Base-by-base conservation (phyloP, 2,113 vertebrate species). In the Thunnus thynnus region DNA sequence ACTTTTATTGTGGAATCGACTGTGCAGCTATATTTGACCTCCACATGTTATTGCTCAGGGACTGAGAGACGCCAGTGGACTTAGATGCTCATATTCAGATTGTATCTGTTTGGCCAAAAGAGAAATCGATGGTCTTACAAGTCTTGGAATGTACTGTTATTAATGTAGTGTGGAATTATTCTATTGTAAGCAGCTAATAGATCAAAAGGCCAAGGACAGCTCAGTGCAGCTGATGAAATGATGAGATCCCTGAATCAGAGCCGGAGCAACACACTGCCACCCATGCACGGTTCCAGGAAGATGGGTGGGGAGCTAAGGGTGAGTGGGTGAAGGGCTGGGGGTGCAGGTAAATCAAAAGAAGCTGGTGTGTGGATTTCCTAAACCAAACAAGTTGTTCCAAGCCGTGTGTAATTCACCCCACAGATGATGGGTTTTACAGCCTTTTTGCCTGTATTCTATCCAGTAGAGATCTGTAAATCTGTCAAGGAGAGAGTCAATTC, bases 371-470 rank as follows among this genome's bases (percentile, higher is more conserved):
- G 86, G 82, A 90, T 93, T 94, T 93, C 89, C 86, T 85, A 94
- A 94, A 92, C 91, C 92, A 93, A 96, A 94, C 93, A 94, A 93
- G 94, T 93, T 92, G 88, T 94, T 93, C 90, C 85, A 87, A 88
- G 80, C 86, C 55, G 86, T 91, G 89, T 92, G 93, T 94, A 94
- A 95, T 95, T 96, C 94, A 95, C 83, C 79, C 72, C 78, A 88
- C 93, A 92, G 92, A 94, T 95, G 94, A 95, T 94, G 86, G 93
- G 88, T 95, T 96, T 95, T 95, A 94, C 92, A 92, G 93, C 93
- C 86, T 84, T 88, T 84, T 86, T 44, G 47, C 83, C 83, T 88
- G 86, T 87, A 88, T 93, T 94, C 85, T 91, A 91, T 93, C 91
- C 94, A 86, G 92, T 56, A 79, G 93, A 93, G 93, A 94, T 95